These are phyloP conservation scores for Drosophila paulistorum DNA, from an alignment of 1,140 invertebrate species.

Conservation along the genomic window DNA sequence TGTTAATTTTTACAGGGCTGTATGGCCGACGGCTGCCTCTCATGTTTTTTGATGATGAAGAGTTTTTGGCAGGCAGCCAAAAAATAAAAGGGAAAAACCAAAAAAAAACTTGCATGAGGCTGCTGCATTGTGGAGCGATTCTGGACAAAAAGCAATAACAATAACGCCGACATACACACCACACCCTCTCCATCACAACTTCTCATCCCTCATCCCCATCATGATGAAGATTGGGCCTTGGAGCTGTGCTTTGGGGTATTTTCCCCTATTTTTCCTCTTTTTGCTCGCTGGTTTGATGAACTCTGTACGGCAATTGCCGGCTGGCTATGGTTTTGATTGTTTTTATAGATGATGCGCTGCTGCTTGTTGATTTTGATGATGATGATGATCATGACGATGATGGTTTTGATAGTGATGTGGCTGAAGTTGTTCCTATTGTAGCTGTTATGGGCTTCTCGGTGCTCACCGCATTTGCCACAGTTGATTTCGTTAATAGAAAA, in stretches of 20 bases:
- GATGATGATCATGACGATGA: constrained; percentile 42
- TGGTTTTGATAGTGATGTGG: constrained; percentile 32
- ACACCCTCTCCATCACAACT: constrained; percentile 13
- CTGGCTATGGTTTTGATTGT: constrained; percentile 68
- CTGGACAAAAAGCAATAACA: constrained; percentile 73
- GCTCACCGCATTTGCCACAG: constrained; percentile 49
- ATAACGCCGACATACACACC: constrained; percentile 67
- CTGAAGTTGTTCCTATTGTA: constrained; percentile 19
- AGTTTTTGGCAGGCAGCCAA: constrained; percentile 61
- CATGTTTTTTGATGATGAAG: constrained; percentile 79
- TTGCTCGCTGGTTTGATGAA: constrained; percentile 69
- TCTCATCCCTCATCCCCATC: neutral
- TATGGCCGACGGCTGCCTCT: constrained; percentile 39
- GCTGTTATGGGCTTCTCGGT: constrained; percentile 10
- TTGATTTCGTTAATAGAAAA: constrained; percentile 79
- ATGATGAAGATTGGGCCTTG: neutral
- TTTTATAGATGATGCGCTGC: constrained; percentile 62
- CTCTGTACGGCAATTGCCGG: constrained; percentile 56
- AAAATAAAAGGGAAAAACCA: constrained; percentile 31
- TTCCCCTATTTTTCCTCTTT: constrained; percentile 35
- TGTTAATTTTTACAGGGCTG: constrained; percentile 67
- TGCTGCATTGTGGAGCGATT: constrained; percentile 37
- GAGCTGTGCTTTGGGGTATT: neutral
- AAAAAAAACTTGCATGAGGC: constrained; percentile 32
- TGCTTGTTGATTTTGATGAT: constrained; percentile 60